Evolutionary conservation across 2,888 invertebrate genomes (phyloP), one percentile per base, ranked within the genome.

Genomic region (Piscicola geometra): DNA sequence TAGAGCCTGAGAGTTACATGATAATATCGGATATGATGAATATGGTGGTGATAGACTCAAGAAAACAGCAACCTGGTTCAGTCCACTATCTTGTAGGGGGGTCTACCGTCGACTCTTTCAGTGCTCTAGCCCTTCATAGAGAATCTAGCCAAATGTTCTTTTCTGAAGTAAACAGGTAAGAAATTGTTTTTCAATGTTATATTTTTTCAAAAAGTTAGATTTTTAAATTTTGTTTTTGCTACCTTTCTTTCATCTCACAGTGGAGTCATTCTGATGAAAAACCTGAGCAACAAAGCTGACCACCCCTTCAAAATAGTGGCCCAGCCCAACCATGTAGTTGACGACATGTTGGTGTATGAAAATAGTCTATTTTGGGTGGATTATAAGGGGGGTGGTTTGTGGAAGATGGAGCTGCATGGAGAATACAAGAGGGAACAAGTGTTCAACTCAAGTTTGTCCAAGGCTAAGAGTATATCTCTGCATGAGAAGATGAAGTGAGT

Each of bases 271-370:
- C n/a, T 56, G 60, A 25, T 56, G 60, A 56, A 56, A 25, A n/a
- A 56, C 60, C n/a, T 18, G n/a, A 56, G n/a, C 25, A n/a, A 25
- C 60, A 56, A 25, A 15, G 41, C 9, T 41, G n/a, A 56, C 9
- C 60, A 56, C 60, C 60, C 21, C 60, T 41, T 41, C 41, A 15
- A 41, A 41, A 41, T 41, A 56, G n/a, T 56, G 3, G 25, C 25
- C 60, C n/a, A 5, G n/a, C 21, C 60, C 25, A n/a, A 25, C 25
- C 60, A 56, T n/a, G 60, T 56, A n/a, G 25, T 56, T 5, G n/a
- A 56, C 25, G 60, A 56, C 25, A 56, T 56, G 60, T 5, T 56
- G 60, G 21, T 56, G 60, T 21, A 56, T 56, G 60, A n/a, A 56
- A n/a, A 21, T 5, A n/a, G 21, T 9, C n/a, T 56, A n/a, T 56